These are phyloP conservation scores for Lamellibrachia columna DNA, from an alignment of 2,888 invertebrate species.

Conservation along the genomic window DNA sequence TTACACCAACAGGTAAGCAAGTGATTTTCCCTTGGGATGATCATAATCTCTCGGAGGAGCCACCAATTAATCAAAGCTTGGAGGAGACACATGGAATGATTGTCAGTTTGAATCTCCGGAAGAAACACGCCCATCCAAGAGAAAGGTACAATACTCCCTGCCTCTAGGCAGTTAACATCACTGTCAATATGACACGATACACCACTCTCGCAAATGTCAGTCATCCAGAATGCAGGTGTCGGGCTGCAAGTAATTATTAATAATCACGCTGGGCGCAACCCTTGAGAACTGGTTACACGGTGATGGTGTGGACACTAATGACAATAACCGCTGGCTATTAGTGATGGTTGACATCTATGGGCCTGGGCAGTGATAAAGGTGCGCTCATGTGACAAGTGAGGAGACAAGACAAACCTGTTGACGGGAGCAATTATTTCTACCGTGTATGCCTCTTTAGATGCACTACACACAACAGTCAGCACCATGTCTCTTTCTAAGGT, in stretches of 20 bases:
- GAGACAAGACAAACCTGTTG: not conserved
- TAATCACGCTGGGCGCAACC: not conserved
- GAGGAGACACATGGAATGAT: too few species aligned
- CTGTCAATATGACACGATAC: slow-evolving; percentile 3
- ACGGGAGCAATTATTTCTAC: not conserved
- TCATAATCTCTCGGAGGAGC: too few species aligned
- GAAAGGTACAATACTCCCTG: not conserved
- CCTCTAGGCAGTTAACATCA: not conserved
- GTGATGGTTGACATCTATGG: not conserved
- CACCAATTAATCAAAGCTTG: too few species aligned
- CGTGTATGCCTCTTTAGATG: not conserved
- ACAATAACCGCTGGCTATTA: not conserved
- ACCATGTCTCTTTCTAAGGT: not conserved
- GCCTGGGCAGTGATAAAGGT: not conserved
- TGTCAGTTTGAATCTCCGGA: not conserved
- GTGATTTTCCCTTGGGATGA: too few species aligned
- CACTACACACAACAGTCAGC: not conserved
- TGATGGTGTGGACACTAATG: not conserved
- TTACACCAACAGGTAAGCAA: not conserved
- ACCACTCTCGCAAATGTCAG: not conserved
- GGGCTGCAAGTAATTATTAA: not conserved
- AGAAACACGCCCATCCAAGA: not conserved
- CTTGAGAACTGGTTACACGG: not conserved
- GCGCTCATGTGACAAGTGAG: not conserved
- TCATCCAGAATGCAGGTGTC: slow-evolving; percentile 6